Conservation (phyloP, 2,797 vertebrate genomes). For the Crax fasciolata region DNA sequence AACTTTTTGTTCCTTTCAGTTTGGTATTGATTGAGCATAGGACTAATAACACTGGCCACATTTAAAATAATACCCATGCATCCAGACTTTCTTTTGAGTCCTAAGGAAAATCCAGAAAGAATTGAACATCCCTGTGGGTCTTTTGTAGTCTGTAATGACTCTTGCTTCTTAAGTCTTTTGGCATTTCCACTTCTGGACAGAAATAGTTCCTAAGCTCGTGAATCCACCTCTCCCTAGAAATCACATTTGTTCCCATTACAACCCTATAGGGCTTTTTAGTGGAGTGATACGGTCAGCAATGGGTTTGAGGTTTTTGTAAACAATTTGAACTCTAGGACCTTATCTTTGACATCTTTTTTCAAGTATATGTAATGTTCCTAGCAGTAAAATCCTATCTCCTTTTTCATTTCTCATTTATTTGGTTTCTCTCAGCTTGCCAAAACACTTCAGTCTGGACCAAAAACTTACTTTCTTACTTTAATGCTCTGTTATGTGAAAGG, state of each 20-base stretch:
- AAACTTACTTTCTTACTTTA: neutral
- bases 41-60: neutral
- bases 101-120: neutral
- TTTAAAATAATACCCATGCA: neutral
- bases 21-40: neutral
- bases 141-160: neutral
- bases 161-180: neutral
- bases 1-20: neutral
- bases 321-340: neutral
- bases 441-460: neutral
- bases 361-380: neutral
- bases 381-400: neutral
- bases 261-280: neutral
- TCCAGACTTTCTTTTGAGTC: neutral
- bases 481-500: neutral
- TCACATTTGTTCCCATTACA: neutral
- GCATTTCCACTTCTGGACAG: neutral
- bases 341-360: neutral
- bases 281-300: neutral
- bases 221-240: neutral
- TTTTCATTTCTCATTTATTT: neutral
- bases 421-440: neutral
- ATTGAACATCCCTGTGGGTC: neutral
- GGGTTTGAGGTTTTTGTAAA: neutral
- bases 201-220: neutral